Conservation (phyloP, 1,140 invertebrate species). For the Mercenaria mercenaria region DNA sequence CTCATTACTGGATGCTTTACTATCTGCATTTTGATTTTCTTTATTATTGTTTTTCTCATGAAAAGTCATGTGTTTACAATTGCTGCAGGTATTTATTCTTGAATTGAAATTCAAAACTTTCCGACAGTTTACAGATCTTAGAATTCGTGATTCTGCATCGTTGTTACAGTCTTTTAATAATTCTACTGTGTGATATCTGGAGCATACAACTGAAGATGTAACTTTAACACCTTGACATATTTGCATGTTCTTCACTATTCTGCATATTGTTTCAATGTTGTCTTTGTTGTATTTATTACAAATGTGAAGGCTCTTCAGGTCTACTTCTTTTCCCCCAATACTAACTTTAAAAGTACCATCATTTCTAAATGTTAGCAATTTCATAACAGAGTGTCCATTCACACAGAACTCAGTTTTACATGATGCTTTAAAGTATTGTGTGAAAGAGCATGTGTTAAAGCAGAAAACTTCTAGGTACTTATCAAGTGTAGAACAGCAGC, state of each 20-base stretch:
- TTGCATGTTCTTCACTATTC: background rate
- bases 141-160: background rate
- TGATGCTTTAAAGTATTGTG: background rate
- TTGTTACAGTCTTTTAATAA: background rate
- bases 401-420: background rate
- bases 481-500: background rate
- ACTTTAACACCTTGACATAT: background rate
- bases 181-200: constrained; percentile 9
- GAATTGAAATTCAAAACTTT: constrained; percentile 9
- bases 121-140: background rate
- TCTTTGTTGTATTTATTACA: background rate
- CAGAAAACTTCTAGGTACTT: no score
- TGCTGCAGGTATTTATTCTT: background rate
- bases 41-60: background rate
- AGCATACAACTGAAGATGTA: background rate
- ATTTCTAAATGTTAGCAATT: background rate
- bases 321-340: background rate
- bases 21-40: background rate
- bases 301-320: background rate
- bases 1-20: background rate
- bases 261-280: background rate
- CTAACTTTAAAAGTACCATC: background rate
- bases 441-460: no score
- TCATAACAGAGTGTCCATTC: background rate
- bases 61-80: constrained; percentile 6